Conservation (phyloP, 2,113 vertebrate species). For the Pithys albifrons region DNA sequence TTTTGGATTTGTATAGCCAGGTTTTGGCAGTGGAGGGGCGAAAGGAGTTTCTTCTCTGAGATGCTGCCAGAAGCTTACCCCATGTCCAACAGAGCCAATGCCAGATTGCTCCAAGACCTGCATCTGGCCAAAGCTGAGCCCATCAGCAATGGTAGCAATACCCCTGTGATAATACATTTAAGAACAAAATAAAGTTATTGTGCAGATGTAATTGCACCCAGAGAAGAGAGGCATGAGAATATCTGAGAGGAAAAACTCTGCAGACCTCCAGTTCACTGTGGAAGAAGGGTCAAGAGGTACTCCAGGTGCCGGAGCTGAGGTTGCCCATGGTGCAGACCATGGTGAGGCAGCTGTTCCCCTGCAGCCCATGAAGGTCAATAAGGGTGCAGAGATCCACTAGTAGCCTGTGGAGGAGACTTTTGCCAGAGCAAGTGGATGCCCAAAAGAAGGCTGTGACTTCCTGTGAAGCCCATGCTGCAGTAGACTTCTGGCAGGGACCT, state of each 20-base stretch:
- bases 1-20: accelerated
- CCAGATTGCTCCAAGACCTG: neutral
- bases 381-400: neutral
- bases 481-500: neutral
- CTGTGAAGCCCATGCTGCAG: neutral
- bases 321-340: neutral
- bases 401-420: neutral
- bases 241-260: neutral
- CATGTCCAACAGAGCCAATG: neutral
- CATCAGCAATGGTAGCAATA: accelerated
- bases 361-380: neutral
- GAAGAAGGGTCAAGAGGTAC: neutral
- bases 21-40: neutral
- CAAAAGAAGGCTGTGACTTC: neutral
- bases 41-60: neutral
- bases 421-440: neutral
- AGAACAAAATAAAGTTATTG: neutral
- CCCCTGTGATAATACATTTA: neutral
- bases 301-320: accelerated
- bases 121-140: accelerated
- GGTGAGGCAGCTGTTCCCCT: neutral
- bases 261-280: neutral
- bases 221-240: neutral
- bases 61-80: neutral
- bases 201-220: neutral